phyloP scores from a whole-genome alignment of 2,888 invertebrate species.

The Cyclophora albipunctata region DNA sequence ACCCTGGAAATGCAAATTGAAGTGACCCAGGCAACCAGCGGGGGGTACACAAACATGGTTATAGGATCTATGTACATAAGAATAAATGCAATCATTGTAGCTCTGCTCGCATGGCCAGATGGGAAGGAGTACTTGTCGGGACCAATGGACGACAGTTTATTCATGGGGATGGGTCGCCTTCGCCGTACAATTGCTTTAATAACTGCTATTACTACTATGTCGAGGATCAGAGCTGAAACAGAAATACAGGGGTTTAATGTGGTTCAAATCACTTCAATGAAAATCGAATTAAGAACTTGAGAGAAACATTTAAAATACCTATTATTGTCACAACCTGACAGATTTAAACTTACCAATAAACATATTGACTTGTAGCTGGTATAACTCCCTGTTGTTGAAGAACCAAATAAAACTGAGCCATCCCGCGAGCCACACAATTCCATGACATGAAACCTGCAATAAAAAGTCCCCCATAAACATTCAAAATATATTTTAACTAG shows the following conservation, averaged over 20 bases:
- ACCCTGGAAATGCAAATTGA: constrained; percentile 87
- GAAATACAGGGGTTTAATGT: constrained; percentile 5
- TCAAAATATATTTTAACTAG: too few relatives aligned
- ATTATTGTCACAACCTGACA: too few relatives aligned
- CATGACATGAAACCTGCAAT: constrained; percentile 88
- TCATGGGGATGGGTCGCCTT: constrained; percentile 81
- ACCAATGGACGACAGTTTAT: constrained; percentile 82
- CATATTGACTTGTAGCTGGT: constrained; percentile 90
- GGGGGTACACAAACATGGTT: constrained; percentile 74
- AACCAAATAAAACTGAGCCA: constrained; percentile 88
- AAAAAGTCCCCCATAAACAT: constrained; percentile 2
- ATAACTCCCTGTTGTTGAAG: constrained; percentile 78
- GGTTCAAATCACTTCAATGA: too few relatives aligned
- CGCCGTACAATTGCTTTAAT: constrained; percentile 86
- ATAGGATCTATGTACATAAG: constrained; percentile 80
- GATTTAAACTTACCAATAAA: constrained; percentile 78
- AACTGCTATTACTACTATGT: constrained; percentile 84
- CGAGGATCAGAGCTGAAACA: constrained; percentile 84
- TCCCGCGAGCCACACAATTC: constrained; percentile 87
- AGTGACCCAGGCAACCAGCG: constrained; percentile 83
- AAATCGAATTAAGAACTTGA: too few relatives aligned
- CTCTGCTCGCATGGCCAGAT: constrained; percentile 94
- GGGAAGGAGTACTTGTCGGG: constrained; percentile 95
- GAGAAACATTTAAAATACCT: too few relatives aligned
- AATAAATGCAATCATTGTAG: constrained; percentile 83